These are phyloP conservation scores for Drosophila obscura DNA, from an alignment of 1,140 invertebrate genomes.

Conservation along the genomic window DNA sequence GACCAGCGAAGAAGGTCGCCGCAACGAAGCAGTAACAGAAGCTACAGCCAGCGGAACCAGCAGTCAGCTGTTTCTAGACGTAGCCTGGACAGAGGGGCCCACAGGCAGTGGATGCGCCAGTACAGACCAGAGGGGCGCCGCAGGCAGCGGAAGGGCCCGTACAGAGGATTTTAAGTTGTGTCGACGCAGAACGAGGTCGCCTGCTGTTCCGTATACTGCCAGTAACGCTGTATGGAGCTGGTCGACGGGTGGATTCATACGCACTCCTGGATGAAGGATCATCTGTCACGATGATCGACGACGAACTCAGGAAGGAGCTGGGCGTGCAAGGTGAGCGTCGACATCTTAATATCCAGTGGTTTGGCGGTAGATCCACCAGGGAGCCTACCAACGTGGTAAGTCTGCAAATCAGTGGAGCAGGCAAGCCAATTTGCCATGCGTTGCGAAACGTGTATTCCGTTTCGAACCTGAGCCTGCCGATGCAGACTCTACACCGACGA, in stretches of 20 bases:
- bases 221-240: too few species aligned
- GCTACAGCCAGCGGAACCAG: too few species aligned
- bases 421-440: neutral
- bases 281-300: conserved; percentile 14
- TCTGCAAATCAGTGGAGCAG: conserved; percentile 8
- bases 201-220: too few species aligned
- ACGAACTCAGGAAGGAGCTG: neutral
- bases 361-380: conserved; percentile 1
- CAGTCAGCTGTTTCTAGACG: too few species aligned
- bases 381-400: neutral
- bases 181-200: neutral
- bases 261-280: neutral
- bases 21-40: too few species aligned
- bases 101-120: too few species aligned
- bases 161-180: conserved; percentile 2
- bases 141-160: neutral
- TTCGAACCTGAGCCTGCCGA: too few species aligned
- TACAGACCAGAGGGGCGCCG: neutral
- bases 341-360: conserved; percentile 12
- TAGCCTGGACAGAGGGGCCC: too few species aligned
- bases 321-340: conserved; percentile 9
- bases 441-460: too few species aligned
- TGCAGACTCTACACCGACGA: too few species aligned
- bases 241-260: neutral
- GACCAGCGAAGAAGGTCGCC: too few species aligned